These are phyloP conservation scores for Drosophila pseudotalamancana DNA, from an alignment of 2,888 invertebrate genomes.

Conservation along the genomic window DNA sequence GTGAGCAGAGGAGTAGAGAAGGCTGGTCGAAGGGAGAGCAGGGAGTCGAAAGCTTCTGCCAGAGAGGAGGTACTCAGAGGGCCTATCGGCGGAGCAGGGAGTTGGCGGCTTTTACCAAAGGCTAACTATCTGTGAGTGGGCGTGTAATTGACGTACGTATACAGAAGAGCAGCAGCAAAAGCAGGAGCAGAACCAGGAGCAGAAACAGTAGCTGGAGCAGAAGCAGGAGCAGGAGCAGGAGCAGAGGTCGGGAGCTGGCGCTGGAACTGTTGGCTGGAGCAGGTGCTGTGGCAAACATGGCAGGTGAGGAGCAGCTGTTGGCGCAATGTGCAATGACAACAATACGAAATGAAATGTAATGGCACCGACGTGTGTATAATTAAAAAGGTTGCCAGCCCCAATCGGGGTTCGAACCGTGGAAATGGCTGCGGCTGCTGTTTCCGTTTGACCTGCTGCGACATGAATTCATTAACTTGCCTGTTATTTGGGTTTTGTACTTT, in stretches of 20 bases:
- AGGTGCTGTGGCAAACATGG: constrained; percentile 18
- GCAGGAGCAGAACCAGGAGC: too few species aligned
- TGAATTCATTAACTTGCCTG: constrained; percentile 68
- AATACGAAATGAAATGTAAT: constrained; percentile 74
- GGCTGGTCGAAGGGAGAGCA: not conserved
- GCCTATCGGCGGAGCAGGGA: not conserved
- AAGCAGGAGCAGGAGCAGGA: not conserved
- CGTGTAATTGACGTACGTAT: constrained; percentile 44
- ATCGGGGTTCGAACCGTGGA: constrained; percentile 25
- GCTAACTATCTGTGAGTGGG: constrained; percentile 19
- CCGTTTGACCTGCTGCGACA: constrained; percentile 62
- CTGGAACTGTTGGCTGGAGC: constrained; percentile 2
- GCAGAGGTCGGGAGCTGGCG: not conserved
- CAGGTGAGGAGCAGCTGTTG: constrained; percentile 28
- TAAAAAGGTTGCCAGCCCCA: constrained; percentile 46
- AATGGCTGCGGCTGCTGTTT: constrained; percentile 11
- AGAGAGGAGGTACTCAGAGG: constrained; percentile 38
- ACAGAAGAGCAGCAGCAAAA: not conserved
- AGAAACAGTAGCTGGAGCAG: not conserved
- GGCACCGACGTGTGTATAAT: constrained; percentile 76
- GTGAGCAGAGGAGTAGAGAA: too few species aligned
- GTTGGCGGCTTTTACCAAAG: not conserved
- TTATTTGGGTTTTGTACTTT: not conserved
- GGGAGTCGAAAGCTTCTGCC: constrained; percentile 19
- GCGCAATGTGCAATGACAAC: constrained; percentile 54